A percentile compares a stretch with the other conserved stretches of the same genome.
Conservation (phyloP, 2,888 invertebrate species). For the Lymantria monacha region DNA sequence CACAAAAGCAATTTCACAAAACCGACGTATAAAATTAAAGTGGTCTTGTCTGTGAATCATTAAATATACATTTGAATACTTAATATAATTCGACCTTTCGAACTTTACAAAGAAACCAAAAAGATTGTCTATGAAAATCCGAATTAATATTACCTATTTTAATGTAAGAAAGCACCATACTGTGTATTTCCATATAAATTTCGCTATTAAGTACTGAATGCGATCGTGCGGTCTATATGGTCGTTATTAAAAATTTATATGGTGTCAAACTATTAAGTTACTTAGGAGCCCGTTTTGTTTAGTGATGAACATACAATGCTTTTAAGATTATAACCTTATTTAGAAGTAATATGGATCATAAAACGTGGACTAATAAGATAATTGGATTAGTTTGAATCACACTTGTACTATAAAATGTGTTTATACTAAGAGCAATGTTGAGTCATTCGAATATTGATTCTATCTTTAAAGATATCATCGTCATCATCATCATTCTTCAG, state of each 20-base stretch:
- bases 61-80: slow-evolving; percentile 18
- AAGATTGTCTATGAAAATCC: background rate
- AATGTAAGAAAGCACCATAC: background rate
- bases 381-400: background rate
- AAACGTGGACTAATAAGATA: background rate
- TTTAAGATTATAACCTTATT: background rate
- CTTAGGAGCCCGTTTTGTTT: background rate
- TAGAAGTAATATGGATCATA: background rate
- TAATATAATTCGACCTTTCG: slow-evolving; percentile 1
- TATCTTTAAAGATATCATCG: no score
- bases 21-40: slow-evolving; percentile 12
- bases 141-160: background rate
- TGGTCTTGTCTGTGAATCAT: slow-evolving; percentile 12
- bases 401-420: background rate
- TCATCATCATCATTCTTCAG: no score
- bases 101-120: background rate
- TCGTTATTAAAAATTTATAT: slow-evolving; percentile 4
- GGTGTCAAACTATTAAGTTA: background rate
- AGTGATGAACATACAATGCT: background rate
- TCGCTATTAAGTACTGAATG: slow-evolving; percentile 3
- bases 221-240: slow-evolving; percentile 1
- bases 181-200: slow-evolving; percentile 6
- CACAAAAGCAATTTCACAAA: slow-evolving; percentile 4
- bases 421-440: no score
- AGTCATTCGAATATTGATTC: background rate